Percentiles rank a stretch among this genome's conserved stretches.
phyloP scores from a whole-genome alignment of 2,797 vertebrate species.

The Eptatretus atami region DNA sequence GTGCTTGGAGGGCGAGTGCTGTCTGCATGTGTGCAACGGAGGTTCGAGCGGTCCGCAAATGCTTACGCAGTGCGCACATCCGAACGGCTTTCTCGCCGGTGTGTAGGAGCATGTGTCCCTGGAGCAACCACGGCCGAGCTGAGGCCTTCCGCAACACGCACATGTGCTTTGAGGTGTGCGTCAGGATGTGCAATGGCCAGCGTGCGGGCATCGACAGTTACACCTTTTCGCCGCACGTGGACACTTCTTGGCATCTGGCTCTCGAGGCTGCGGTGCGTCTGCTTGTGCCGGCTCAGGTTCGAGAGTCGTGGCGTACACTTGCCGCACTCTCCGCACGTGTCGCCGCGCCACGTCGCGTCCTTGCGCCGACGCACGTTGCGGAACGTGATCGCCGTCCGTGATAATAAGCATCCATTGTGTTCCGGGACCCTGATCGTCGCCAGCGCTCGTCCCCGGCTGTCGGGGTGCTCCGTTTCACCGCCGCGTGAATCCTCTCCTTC shows the following conservation, averaged over 20 bases:
- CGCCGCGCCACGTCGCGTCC: slow-evolving; percentile 25
- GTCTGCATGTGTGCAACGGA: slow-evolving; percentile 83
- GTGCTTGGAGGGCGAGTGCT: slow-evolving; percentile 71
- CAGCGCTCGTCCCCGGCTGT: slow-evolving; percentile 54
- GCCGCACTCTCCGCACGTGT: slow-evolving; percentile 57
- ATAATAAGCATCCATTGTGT: slow-evolving; percentile 70
- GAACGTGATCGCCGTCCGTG: slow-evolving; percentile 51
- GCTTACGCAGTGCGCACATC: slow-evolving; percentile 62
- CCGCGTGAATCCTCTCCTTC: slow-evolving; percentile 67
- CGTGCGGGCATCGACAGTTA: slow-evolving; percentile 79
- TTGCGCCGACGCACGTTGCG: slow-evolving; percentile 19
- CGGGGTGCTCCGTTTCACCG: slow-evolving; percentile 43
- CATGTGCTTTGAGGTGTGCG: slow-evolving; percentile 83
- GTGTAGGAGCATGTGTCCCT: slow-evolving; percentile 73
- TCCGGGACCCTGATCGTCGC: slow-evolving; percentile 46
- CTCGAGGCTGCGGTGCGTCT: slow-evolving; percentile 68
- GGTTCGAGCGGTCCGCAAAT: slow-evolving; percentile 63
- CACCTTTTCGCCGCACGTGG: slow-evolving; percentile 61
- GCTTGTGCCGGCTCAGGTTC: slow-evolving; percentile 70
- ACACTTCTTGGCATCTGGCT: slow-evolving; percentile 67
- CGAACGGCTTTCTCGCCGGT: slow-evolving; percentile 67
- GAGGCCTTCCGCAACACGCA: slow-evolving; percentile 51
- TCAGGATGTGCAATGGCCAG: slow-evolving; percentile 78
- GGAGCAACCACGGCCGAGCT: slow-evolving; percentile 58
- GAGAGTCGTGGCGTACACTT: slow-evolving; percentile 68